A percentile compares a stretch with the other conserved stretches of the same genome.
phyloP scores from a whole-genome alignment of 1,140 invertebrate genomes.

The Tetramorium alpestre region DNA sequence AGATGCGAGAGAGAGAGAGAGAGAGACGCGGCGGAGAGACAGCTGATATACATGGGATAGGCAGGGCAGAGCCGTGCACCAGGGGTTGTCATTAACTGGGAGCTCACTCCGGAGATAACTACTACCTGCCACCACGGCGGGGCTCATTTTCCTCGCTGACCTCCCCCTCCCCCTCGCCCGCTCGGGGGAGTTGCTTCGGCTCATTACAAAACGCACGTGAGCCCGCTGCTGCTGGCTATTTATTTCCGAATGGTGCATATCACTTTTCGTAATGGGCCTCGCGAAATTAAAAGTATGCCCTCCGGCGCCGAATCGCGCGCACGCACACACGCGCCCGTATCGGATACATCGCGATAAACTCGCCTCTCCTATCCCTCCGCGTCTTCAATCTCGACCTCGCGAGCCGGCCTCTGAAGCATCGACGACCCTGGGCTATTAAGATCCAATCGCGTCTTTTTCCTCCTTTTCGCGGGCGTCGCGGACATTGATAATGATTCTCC shows the following conservation, averaged over 20 bases:
- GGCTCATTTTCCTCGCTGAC: conserved; percentile 83
- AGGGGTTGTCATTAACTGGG: conserved; percentile 86
- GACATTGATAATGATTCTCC: conserved; percentile 55
- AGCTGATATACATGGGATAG: conserved; percentile 73
- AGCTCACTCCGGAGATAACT: conserved; percentile 84
- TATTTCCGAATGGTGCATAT: conserved; percentile 77
- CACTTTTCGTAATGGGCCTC: conserved; percentile 75
- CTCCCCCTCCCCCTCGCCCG: conserved; percentile 35
- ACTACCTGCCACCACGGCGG: conserved; percentile 84
- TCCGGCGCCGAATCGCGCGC: conserved; percentile 72
- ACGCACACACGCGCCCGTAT: conserved; percentile 59
- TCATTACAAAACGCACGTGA: conserved; percentile 81
- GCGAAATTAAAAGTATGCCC: conserved; percentile 76
- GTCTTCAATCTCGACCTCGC: conserved; percentile 10
- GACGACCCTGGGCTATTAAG: conserved; percentile 54
- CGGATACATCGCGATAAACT: conserved; percentile 58
- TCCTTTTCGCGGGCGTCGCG: not conserved
- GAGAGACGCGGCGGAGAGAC: conserved; percentile 65
- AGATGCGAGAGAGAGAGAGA: not conserved
- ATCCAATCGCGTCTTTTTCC: conserved; percentile 28
- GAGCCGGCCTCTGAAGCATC: not conserved
- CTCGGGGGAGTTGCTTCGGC: conserved; percentile 71
- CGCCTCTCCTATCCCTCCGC: conserved; percentile 3
- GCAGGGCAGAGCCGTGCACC: conserved; percentile 72
- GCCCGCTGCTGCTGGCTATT: conserved; percentile 75